phyloP scores from a whole-genome alignment of 2,888 invertebrate species.

The Phaonia tiefii region DNA sequence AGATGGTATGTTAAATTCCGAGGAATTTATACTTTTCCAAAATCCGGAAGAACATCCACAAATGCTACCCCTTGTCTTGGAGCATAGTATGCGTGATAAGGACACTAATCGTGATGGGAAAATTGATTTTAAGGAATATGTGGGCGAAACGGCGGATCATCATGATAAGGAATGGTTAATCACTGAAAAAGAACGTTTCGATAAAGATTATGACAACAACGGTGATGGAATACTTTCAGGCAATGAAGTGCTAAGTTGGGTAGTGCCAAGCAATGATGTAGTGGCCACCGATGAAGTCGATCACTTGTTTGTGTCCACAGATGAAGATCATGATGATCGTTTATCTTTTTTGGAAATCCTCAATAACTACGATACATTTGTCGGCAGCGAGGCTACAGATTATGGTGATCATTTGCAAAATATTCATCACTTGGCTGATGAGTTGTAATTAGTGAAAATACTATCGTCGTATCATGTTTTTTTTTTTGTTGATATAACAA shows the following conservation, averaged over 20 bases:
- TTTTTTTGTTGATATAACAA: slow-evolving; percentile 41
- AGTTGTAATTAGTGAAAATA: slow-evolving; percentile 83
- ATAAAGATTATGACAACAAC: slow-evolving; percentile 91
- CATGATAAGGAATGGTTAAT: slow-evolving; percentile 88
- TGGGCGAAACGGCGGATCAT: slow-evolving; percentile 81
- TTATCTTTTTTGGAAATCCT: slow-evolving; percentile 91
- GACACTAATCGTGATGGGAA: slow-evolving; percentile 92
- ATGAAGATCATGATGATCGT: slow-evolving; percentile 91
- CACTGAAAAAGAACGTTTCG: slow-evolving; percentile 90
- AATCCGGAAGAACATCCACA: slow-evolving; percentile 95
- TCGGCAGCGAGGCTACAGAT: slow-evolving; percentile 95
- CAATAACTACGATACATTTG: slow-evolving; percentile 92
- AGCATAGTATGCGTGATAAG: slow-evolving; percentile 92
- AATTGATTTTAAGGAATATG: slow-evolving; percentile 87
- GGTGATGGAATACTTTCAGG: slow-evolving; percentile 89
- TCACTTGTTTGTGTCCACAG: slow-evolving; percentile 92
- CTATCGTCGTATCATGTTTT: slow-evolving; percentile 44
- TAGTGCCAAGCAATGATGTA: slow-evolving; percentile 93
- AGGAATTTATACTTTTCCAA: slow-evolving; percentile 93
- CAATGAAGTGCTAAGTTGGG: slow-evolving; percentile 92
- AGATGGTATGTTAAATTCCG: slow-evolving; percentile 87
- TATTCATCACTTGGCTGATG: slow-evolving; percentile 90
- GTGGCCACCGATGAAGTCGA: slow-evolving; percentile 94
- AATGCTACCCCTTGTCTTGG: slow-evolving; percentile 90
- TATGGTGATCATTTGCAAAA: slow-evolving; percentile 92